Evolutionary conservation across 30 jellyfish, hydroid and myxozoan genomes (phyloP).

Genomic region (Chrysaora quinquecirrha): DNA sequence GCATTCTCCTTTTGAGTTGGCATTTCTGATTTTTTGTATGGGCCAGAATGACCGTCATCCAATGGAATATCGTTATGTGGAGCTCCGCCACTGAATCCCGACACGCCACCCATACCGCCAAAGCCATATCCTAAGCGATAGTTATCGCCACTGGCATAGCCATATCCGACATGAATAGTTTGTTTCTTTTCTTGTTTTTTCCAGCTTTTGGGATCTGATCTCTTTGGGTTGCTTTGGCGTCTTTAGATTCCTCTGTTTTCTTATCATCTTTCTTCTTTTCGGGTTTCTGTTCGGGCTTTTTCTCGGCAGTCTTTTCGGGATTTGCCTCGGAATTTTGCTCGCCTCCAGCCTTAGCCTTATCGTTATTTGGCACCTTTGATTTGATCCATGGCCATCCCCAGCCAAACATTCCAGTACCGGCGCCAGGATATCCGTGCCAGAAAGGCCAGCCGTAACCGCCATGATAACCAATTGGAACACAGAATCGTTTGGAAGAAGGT

Average conservation of each 20-base stretch:
- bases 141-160: slow-evolving; percentile 99
- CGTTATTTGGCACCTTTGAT: slow-evolving; percentile 90
- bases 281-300: slow-evolving; percentile 17
- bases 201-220: slow-evolving; percentile 74
- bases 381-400: slow-evolving; percentile 99
- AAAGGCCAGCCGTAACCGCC: slow-evolving; percentile 98
- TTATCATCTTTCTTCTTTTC: slow-evolving; percentile 39
- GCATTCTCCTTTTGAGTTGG: slow-evolving; percentile 54
- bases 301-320: slow-evolving; percentile 6
- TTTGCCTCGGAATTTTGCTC: neutral
- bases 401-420: slow-evolving; percentile 95
- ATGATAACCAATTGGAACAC: slow-evolving; percentile 97
- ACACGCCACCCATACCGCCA: slow-evolving; percentile 99
- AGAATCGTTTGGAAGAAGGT: slow-evolving; percentile 82
- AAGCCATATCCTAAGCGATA: slow-evolving; percentile 96
- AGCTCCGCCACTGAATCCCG: slow-evolving; percentile 79
- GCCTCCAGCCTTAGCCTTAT: neutral
- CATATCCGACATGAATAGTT: slow-evolving; percentile 99
- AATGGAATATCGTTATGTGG: slow-evolving; percentile 14
- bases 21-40: slow-evolving; percentile 47
- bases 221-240: slow-evolving; percentile 57
- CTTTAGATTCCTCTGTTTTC: slow-evolving; percentile 53
- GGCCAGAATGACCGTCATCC: slow-evolving; percentile 48
- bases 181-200: slow-evolving; percentile 83
- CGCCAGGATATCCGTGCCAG: slow-evolving; percentile 99